Conservation (phyloP, 2,797 vertebrate species). For the Chelidonichthys spinosus region DNA sequence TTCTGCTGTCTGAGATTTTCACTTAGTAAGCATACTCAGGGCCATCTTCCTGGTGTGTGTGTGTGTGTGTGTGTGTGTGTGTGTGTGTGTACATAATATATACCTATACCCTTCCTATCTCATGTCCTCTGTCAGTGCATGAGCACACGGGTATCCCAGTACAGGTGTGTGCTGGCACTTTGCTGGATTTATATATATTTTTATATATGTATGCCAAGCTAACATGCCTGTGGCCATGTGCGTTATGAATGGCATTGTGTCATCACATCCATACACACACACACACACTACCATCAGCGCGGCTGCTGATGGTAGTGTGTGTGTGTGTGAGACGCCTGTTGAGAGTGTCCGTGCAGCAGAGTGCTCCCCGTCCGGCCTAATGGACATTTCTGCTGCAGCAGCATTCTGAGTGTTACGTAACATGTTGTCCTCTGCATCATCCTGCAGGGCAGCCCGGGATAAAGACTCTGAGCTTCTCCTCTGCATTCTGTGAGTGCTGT, state of each 20-base stretch:
- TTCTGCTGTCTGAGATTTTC: no score
- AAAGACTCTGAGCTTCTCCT: conserved; percentile 28
- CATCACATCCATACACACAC: not conserved
- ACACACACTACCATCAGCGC: no score
- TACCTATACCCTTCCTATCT: no score
- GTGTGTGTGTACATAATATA: no score
- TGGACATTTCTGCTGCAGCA: conserved; percentile 64
- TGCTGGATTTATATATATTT: no score
- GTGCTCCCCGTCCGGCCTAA: conserved; percentile 1
- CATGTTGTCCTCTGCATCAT: conserved; percentile 59
- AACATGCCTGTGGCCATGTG: not conserved
- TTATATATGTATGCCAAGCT: not conserved
- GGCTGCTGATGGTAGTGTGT: conserved; percentile 1
- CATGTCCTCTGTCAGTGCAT: not conserved
- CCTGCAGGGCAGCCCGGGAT: conserved; percentile 47
- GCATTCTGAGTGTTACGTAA: conserved; percentile 60
- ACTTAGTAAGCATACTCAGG: no score
- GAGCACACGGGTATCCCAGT: not conserved
- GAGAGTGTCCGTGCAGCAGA: not conserved
- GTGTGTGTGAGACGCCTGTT: not conserved
- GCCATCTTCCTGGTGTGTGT: no score
- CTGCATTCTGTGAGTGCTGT: not conserved
- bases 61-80: no score
- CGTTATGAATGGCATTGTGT: conserved; percentile 6
- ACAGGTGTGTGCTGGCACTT: not conserved